Evolutionary conservation across 2,888 invertebrate species (phyloP).

Genomic region (Eristalinus sepulchralis): DNA sequence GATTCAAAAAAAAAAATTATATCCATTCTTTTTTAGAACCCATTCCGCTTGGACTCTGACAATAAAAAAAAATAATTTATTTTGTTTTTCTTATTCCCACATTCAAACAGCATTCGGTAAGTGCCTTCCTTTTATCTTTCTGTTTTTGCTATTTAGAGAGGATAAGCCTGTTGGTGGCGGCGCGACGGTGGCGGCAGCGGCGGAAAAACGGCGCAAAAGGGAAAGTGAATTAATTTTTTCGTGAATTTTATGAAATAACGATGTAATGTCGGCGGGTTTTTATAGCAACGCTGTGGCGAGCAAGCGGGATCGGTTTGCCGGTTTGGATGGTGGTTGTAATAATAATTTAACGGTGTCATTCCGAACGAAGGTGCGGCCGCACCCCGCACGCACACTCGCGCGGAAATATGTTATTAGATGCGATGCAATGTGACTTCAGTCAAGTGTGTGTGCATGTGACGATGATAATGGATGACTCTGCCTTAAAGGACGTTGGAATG

Average conservation of each 20-base stretch:
- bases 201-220: background rate
- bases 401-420: conserved; percentile 18
- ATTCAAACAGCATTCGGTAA: conserved; percentile 69
- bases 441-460: background rate
- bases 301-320: background rate
- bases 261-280: conserved; percentile 25
- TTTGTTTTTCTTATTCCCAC: conserved; percentile 47
- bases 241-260: conserved; percentile 35
- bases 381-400: background rate
- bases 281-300: conserved; percentile 25
- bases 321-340: conserved; percentile 26
- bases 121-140: conserved; percentile 45
- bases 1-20: conserved; percentile 1
- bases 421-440: background rate
- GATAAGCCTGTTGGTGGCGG: background rate
- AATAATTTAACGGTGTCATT: conserved; percentile 47
- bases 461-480: background rate
- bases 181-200: background rate
- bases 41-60: conserved; percentile 37
- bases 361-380: background rate
- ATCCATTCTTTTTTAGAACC: conserved; percentile 6
- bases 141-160: conserved; percentile 12
- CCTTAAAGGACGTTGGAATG: background rate
- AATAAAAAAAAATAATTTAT: conserved; percentile 49
- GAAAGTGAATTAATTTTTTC: conserved; percentile 52